Percentiles rank a stretch among this genome's conserved stretches.
phyloP scores from a whole-genome alignment of 2,888 invertebrate genomes.

The Drosophila infuscata region DNA sequence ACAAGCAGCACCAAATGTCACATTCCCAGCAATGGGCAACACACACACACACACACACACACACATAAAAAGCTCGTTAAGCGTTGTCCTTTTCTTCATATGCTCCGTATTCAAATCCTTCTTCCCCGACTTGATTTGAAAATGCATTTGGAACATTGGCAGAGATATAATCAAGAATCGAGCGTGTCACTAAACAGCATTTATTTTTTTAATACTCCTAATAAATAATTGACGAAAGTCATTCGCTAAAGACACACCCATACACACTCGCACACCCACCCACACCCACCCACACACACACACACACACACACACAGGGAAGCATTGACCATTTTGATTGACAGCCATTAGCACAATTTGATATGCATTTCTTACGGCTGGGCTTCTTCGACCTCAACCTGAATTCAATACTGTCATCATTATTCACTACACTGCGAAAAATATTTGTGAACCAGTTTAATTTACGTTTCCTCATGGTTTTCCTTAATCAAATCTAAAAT shows the following conservation, averaged over 20 bases:
- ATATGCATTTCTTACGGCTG: neutral
- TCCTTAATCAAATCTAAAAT: neutral
- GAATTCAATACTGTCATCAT: neutral
- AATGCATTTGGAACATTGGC: conserved; percentile 33
- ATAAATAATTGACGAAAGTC: conserved; percentile 59
- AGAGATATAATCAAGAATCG: conserved; percentile 21
- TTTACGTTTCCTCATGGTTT: neutral
- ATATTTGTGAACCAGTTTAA: neutral
- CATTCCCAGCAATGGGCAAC: conserved; percentile 48
- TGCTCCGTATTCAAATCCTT: neutral
- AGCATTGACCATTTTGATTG: neutral
- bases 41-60: neutral
- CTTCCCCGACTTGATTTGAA: neutral
- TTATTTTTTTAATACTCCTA: conserved; percentile 45
- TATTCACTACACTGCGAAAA: neutral
- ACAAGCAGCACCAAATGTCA: conserved; percentile 46
- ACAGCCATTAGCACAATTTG: neutral
- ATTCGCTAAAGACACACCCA: neutral
- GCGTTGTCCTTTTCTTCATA: conserved; percentile 21
- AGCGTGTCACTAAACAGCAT: conserved; percentile 33
- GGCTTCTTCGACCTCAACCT: neutral
- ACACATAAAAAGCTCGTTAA: conserved; percentile 58
- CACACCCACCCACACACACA: neutral
- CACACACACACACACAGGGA: neutral
- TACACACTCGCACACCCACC: conserved; percentile 82